Evolutionary conservation across 2,113 vertebrate genomes (phyloP).

Genomic region (Phylloscopus trochilus): DNA sequence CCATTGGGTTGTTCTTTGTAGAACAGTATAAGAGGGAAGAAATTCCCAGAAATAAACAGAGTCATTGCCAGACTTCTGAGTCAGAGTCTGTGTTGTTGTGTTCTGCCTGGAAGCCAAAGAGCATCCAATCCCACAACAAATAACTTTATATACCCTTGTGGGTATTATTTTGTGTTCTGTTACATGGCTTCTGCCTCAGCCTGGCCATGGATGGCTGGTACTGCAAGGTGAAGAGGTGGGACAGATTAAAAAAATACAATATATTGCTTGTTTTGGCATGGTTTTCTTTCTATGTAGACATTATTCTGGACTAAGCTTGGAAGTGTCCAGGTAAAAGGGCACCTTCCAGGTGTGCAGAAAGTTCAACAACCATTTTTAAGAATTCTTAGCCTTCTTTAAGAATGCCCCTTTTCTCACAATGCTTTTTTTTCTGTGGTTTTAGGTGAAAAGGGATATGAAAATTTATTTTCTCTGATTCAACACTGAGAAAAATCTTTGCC

Average conservation of each 20-base stretch:
- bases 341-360: background rate
- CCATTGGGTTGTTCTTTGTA: no score
- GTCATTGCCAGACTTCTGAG: no score
- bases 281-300: background rate
- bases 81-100: no score
- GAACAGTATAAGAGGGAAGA: no score
- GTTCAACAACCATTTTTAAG: background rate
- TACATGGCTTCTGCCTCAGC: background rate
- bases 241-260: background rate
- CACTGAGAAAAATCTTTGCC: background rate
- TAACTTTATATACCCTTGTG: background rate
- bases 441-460: background rate
- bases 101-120: background rate
- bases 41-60: no score
- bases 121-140: background rate
- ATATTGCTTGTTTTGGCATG: background rate
- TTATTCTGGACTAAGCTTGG: background rate
- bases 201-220: background rate
- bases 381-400: background rate
- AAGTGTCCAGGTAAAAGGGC: background rate
- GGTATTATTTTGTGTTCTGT: background rate
- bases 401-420: background rate
- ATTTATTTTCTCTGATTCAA: background rate
- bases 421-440: background rate
- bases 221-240: background rate